Evolutionary conservation across 2,113 vertebrate genomes (phyloP).

Genomic region (Zootoca vivipara): DNA sequence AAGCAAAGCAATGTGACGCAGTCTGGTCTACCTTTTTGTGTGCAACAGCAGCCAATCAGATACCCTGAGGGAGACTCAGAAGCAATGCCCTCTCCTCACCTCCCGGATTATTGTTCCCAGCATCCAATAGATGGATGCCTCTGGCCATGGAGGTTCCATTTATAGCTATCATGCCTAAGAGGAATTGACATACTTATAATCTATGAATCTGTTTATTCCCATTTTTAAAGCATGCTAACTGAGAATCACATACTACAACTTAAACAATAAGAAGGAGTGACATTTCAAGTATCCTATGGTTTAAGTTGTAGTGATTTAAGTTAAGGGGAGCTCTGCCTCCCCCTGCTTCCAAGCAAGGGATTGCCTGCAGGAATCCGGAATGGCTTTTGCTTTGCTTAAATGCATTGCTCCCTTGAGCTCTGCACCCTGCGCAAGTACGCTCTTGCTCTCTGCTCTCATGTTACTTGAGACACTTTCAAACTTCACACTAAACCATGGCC

Average conservation of each 20-base stretch:
- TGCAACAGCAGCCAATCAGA: not conserved
- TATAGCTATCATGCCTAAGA: too few relatives aligned
- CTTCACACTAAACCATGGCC: not conserved
- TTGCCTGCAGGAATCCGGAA: not conserved
- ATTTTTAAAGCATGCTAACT: not conserved
- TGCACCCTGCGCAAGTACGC: not conserved
- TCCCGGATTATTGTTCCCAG: not conserved
- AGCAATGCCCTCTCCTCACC: not conserved
- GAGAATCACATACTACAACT: not conserved
- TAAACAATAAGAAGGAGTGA: not conserved
- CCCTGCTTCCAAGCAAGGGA: not conserved
- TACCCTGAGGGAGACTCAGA: too few relatives aligned
- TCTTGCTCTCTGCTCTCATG: not conserved
- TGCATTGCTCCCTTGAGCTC: not conserved
- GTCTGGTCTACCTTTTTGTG: too few relatives aligned
- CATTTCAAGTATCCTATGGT: not conserved
- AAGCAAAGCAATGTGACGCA: not conserved
- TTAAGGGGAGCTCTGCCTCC: not conserved
- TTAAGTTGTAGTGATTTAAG: too few relatives aligned
- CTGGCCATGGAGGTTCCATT: not conserved
- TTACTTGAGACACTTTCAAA: not conserved
- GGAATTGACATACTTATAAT: not conserved
- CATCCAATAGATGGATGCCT: not conserved
- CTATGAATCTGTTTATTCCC: not conserved
- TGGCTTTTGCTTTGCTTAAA: not conserved